phyloP scores from a whole-genome alignment of 2,888 invertebrate species.

The Spilarctia lutea region DNA sequence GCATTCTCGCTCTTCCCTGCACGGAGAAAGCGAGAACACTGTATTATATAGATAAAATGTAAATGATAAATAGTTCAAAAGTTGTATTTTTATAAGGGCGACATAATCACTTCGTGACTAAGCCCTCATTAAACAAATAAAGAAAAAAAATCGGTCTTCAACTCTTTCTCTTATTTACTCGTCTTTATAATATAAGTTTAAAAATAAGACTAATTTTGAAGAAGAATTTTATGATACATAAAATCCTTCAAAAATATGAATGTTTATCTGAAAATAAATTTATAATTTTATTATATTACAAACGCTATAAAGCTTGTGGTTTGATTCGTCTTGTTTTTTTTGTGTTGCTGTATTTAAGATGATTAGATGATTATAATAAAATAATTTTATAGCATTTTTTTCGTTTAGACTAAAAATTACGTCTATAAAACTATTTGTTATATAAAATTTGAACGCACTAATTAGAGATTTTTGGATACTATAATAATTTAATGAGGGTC shows the following conservation, averaged over 20 bases:
- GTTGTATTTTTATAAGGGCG: too few species aligned
- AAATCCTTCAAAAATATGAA: background rate
- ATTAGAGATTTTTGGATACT: background rate
- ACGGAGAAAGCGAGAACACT: too few species aligned
- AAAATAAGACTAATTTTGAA: background rate
- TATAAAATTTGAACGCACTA: background rate
- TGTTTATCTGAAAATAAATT: slow-evolving; percentile 38
- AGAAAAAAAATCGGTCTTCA: too few species aligned
- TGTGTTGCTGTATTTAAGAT: slow-evolving; percentile 33
- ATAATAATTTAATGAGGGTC: background rate
- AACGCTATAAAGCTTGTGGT: slow-evolving; percentile 31
- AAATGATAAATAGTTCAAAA: too few species aligned
- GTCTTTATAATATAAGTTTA: background rate
- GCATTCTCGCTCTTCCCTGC: too few species aligned
- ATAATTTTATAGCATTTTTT: slow-evolving; percentile 27
- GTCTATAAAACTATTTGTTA: background rate
- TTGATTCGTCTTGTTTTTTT: slow-evolving; percentile 41
- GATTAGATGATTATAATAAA: slow-evolving; percentile 32
- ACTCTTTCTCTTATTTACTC: background rate
- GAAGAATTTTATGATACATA: background rate
- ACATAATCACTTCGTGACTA: too few species aligned
- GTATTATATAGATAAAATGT: too few species aligned
- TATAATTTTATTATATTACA: slow-evolving; percentile 56
- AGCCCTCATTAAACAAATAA: too few species aligned
- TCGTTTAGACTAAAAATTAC: slow-evolving; percentile 7